These are phyloP conservation scores for Galaxias olidus DNA, from an alignment of 2,797 vertebrate species.

Conservation along the genomic window DNA sequence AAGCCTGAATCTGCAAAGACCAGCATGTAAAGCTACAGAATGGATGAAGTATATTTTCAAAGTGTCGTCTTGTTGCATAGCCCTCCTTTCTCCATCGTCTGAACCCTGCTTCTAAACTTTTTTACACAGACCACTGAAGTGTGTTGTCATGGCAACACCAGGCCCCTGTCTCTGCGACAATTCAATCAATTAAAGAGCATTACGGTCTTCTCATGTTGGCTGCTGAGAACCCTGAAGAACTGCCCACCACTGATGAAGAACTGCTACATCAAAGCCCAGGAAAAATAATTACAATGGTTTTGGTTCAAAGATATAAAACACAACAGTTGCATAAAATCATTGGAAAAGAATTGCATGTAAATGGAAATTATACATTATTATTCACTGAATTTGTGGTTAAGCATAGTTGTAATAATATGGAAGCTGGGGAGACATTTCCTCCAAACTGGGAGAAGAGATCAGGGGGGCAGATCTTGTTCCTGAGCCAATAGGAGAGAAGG, in stretches of 20 bases:
- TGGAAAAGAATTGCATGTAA: neutral
- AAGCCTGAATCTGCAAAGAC: constrained; percentile 80
- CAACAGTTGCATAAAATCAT: no score
- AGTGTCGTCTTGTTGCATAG: constrained; percentile 90
- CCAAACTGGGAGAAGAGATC: constrained; percentile 20
- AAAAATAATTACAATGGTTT: no score
- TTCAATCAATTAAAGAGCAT: no score
- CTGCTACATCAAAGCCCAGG: no score
- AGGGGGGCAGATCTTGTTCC: constrained; percentile 7
- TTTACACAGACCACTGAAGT: constrained; percentile 23
- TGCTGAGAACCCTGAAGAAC: no score
- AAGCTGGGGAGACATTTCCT: constrained; percentile 8
- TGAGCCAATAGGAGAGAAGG: constrained; percentile 10
- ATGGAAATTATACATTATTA: neutral
- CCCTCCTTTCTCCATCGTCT: constrained; percentile 67
- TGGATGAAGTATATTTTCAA: constrained; percentile 61
- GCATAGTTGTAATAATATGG: constrained; percentile 21
- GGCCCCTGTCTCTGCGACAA: neutral
- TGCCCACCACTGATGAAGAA: no score
- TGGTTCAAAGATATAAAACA: no score
- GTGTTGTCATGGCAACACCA: constrained; percentile 12
- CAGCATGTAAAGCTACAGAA: constrained; percentile 83
- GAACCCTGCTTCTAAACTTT: constrained; percentile 32
- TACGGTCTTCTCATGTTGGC: no score
- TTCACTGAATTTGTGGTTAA: constrained; percentile 1